Conservation (phyloP, 1,140 invertebrate genomes). For the Papilio polyxenes region DNA sequence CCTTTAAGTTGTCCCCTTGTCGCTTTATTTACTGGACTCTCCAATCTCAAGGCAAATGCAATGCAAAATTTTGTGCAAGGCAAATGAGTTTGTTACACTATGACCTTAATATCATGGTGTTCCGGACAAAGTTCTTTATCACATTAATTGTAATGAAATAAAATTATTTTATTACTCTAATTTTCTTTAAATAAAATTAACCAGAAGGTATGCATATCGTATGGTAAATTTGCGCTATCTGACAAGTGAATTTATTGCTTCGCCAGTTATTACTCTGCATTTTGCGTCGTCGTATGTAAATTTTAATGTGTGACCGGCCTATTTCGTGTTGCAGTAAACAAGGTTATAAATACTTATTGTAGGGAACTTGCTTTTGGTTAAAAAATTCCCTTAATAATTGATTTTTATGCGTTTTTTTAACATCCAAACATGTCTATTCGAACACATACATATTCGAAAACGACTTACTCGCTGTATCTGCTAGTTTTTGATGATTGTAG, state of each 20-base stretch:
- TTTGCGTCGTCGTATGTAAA: constrained; percentile 26
- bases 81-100: too few relatives aligned
- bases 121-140: too few relatives aligned
- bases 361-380: background rate
- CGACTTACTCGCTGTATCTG: background rate
- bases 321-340: constrained; percentile 25
- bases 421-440: background rate
- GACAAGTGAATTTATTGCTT: constrained; percentile 19
- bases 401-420: too few relatives aligned
- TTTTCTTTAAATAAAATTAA: constrained; percentile 5
- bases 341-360: background rate
- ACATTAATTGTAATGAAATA: background rate
- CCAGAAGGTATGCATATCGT: constrained; percentile 15
- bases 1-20: too few relatives aligned
- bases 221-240: constrained; percentile 16
- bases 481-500: too few relatives aligned
- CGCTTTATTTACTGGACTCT: too few relatives aligned
- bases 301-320: constrained; percentile 25
- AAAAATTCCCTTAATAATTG: background rate
- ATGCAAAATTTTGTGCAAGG: too few relatives aligned
- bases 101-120: too few relatives aligned
- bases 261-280: constrained; percentile 20
- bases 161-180: background rate
- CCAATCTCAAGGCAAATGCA: too few relatives aligned
- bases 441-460: background rate